phyloP scores from a whole-genome alignment of 2,113 vertebrate species.

The Elephantulus edwardii region DNA sequence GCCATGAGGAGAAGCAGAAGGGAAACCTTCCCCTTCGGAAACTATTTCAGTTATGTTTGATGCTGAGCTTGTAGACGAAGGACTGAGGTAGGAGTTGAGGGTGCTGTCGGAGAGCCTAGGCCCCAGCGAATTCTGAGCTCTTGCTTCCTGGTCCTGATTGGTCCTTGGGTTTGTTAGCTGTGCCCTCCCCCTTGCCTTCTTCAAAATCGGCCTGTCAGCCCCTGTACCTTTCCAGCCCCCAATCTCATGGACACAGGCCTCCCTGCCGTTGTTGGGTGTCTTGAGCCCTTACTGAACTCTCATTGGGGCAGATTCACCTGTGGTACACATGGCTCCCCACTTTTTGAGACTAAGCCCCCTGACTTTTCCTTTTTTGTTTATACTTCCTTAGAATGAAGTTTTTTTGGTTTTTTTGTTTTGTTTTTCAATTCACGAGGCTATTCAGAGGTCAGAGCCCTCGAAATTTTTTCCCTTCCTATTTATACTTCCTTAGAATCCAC shows the following conservation, averaged over 20 bases:
- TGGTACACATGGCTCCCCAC: background rate
- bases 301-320: too few species aligned
- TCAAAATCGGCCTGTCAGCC: background rate
- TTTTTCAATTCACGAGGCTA: too few species aligned
- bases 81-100: background rate
- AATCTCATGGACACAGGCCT: background rate
- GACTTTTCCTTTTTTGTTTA: background rate
- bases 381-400: conserved; percentile 28
- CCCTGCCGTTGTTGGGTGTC: background rate
- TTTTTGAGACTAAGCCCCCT: background rate
- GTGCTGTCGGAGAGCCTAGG: background rate
- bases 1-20: background rate
- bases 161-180: background rate
- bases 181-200: background rate
- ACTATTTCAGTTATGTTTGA: background rate
- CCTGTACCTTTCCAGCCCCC: background rate
- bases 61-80: background rate
- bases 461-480: too few species aligned
- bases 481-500: too few species aligned
- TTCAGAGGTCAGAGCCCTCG: too few species aligned
- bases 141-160: background rate
- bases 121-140: background rate
- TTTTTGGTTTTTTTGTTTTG: too few species aligned
- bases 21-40: background rate
- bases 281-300: background rate